These are phyloP conservation scores for Odontomyia ornata DNA, from an alignment of 2,888 invertebrate genomes.

Conservation along the genomic window DNA sequence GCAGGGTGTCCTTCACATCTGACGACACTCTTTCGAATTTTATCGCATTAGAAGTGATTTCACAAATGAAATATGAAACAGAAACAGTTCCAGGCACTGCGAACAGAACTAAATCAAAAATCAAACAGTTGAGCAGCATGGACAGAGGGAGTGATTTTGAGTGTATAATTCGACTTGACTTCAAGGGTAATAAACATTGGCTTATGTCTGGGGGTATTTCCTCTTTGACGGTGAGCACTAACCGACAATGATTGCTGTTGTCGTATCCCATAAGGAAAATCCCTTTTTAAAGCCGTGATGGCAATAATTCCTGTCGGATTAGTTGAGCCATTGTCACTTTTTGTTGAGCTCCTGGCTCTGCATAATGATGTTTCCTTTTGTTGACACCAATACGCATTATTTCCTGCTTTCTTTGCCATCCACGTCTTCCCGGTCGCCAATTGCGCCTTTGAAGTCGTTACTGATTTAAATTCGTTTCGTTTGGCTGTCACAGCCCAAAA, in stretches of 20 bases:
- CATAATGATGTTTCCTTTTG: slow-evolving; percentile 27
- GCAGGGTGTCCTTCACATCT: neutral
- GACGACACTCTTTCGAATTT: neutral
- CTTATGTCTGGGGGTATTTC: slow-evolving; percentile 19
- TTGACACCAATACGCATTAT: slow-evolving; percentile 3
- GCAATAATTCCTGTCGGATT: slow-evolving; percentile 42
- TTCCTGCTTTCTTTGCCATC: neutral
- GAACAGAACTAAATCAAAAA: slow-evolving; percentile 15
- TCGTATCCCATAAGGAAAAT: slow-evolving; percentile 5
- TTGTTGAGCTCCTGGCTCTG: slow-evolving; percentile 8
- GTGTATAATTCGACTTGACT: neutral
- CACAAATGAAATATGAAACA: neutral
- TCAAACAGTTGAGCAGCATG: neutral
- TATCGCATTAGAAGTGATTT: slow-evolving; percentile 10
- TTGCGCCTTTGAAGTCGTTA: neutral
- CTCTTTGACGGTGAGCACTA: slow-evolving; percentile 4
- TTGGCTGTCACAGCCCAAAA: neutral
- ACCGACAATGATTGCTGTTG: slow-evolving; percentile 2
- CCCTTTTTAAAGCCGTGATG: slow-evolving; percentile 38
- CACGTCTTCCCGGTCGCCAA: no score
- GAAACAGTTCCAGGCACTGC: neutral
- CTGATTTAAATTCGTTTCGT: neutral
- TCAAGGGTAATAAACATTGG: slow-evolving; percentile 23
- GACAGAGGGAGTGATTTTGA: no score
- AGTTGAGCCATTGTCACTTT: slow-evolving; percentile 36